Evolutionary conservation across 1,140 invertebrate genomes (phyloP).

Genomic region (Phenacoccus solenopsis): DNA sequence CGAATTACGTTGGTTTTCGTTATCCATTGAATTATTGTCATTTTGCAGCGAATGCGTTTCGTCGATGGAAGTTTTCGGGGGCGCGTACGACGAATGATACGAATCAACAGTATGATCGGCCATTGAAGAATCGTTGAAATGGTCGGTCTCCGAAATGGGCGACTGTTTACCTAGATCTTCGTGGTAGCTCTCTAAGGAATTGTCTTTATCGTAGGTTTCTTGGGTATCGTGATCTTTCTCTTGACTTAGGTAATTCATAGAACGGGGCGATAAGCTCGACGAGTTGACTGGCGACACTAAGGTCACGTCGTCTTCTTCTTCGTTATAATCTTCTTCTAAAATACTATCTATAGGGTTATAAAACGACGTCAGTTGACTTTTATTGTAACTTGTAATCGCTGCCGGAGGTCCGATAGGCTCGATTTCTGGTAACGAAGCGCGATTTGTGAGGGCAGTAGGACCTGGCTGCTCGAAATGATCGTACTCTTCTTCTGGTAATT

Average conservation of each 20-base stretch:
- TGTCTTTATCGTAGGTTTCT: not conserved
- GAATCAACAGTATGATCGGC: not conserved
- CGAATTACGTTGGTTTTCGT: not conserved
- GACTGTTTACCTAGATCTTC: not conserved
- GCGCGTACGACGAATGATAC: not conserved
- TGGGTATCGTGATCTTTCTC: not conserved
- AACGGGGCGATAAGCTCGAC: slow-evolving; percentile 7
- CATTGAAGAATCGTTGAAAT: not conserved
- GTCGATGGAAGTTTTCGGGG: not conserved
- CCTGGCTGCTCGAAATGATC: not conserved
- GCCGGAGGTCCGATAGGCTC: not conserved
- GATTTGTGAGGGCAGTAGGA: not conserved
- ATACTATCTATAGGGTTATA: not conserved
- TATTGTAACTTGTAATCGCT: not conserved
- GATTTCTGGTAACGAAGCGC: not conserved
- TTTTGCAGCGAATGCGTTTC: not conserved
- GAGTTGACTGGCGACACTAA: not conserved
- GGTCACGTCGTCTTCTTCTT: not conserved
- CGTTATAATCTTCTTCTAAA: not conserved
- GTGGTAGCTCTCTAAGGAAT: not conserved
- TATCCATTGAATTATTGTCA: not conserved
- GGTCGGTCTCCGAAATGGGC: not conserved
- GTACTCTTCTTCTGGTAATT: not conserved
- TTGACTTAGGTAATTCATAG: slow-evolving; percentile 2
- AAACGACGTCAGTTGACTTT: not conserved